Evolutionary conservation across 2,113 vertebrate species (phyloP).

Genomic region (Proteles cristata): DNA sequence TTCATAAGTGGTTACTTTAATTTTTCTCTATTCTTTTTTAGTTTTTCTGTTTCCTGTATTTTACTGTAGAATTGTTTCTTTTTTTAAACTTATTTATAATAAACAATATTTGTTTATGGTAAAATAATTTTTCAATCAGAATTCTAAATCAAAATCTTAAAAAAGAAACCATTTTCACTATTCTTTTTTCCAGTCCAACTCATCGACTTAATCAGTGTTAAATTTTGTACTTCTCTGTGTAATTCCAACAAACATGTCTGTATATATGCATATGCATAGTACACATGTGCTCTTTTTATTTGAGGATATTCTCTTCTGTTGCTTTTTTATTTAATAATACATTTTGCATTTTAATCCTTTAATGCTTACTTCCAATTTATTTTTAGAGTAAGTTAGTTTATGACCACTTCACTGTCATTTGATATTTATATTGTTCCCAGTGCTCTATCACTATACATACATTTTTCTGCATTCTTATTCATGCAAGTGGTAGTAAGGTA

Average conservation of each 20-base stretch:
- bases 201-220: not conserved
- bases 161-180: not conserved
- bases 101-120: not conserved
- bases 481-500: not conserved
- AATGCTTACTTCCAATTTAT: not conserved
- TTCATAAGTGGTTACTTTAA: not conserved
- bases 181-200: not conserved
- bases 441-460: not conserved
- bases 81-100: not conserved
- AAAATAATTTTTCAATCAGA: not conserved
- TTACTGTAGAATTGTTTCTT: not conserved
- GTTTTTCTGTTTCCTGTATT: not conserved
- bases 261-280: not conserved
- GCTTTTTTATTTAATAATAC: not conserved
- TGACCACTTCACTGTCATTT: not conserved
- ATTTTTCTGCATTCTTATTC: not conserved
- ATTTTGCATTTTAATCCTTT: not conserved
- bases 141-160: not conserved
- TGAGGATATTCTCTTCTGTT: not conserved
- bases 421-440: not conserved
- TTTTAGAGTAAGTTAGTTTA: not conserved
- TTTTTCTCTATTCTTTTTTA: not conserved
- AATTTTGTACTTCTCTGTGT: not conserved
- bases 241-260: not conserved
- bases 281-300: not conserved